These are phyloP conservation scores for Andrena cerasifolii DNA, from an alignment of 1,140 invertebrate species.

Conservation along the genomic window DNA sequence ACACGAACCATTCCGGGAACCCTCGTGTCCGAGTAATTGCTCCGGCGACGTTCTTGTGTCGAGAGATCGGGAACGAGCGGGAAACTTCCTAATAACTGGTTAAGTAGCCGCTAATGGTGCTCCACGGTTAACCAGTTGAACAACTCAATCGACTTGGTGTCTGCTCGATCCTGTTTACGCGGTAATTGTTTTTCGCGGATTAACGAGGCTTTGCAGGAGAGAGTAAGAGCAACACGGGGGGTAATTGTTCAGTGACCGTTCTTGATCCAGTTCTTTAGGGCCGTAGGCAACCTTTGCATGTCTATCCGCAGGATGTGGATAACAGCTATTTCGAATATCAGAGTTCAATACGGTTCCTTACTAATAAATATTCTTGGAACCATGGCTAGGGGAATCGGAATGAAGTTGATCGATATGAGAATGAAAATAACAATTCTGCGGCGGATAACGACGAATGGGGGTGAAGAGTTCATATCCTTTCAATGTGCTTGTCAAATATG, in stretches of 20 bases:
- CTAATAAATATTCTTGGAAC: too few species aligned
- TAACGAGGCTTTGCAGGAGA: conserved; percentile 28
- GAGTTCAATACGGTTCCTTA: too few species aligned
- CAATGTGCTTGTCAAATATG: neutral
- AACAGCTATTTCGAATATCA: neutral
- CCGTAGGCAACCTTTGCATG: neutral
- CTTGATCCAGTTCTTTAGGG: neutral
- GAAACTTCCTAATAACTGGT: conserved; percentile 50
- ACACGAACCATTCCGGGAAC: conserved; percentile 35
- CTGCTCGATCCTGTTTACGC: conserved; percentile 44
- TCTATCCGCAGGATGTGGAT: neutral
- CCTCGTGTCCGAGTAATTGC: conserved; percentile 41
- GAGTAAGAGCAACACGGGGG: neutral
- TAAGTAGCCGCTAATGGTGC: conserved; percentile 53
- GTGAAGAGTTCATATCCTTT: neutral
- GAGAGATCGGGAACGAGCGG: conserved; percentile 37
- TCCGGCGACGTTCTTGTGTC: conserved; percentile 26
- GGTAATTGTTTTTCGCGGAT: conserved; percentile 45
- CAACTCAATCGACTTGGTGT: conserved; percentile 40
- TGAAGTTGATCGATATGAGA: neutral
- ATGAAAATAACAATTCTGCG: neutral
- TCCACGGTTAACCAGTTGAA: conserved; percentile 43
- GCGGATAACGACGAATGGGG: neutral
- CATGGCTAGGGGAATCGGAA: neutral
- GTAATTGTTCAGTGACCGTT: conserved; percentile 7